Evolutionary conservation across 2,797 vertebrate genomes (phyloP).

Genomic region (Thaleichthys pacificus): DNA sequence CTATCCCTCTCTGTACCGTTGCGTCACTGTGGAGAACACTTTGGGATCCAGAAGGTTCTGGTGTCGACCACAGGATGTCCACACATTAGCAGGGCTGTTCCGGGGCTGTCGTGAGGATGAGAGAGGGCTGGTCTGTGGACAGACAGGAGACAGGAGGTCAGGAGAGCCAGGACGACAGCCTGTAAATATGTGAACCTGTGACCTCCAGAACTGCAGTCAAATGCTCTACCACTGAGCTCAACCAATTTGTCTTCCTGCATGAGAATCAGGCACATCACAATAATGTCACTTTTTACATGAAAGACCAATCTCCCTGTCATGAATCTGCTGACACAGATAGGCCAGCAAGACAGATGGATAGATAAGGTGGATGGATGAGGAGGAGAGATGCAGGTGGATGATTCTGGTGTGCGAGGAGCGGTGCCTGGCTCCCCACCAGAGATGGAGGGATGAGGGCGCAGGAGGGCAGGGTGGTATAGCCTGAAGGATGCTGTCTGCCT

Average conservation of each 20-base stretch:
- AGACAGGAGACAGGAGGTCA: too few species aligned
- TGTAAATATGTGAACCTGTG: too few species aligned
- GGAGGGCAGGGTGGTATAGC: constrained; percentile 41
- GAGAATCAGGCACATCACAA: constrained; percentile 33
- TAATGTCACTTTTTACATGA: constrained; percentile 14
- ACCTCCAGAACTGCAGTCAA: too few species aligned
- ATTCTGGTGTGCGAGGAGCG: constrained; percentile 21
- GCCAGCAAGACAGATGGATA: constrained; percentile 31
- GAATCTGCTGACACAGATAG: constrained; percentile 14
- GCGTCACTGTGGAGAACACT: constrained; percentile 5
- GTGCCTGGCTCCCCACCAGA: constrained; percentile 44
- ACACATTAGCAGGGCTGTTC: constrained; percentile 58
- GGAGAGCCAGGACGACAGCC: too few species aligned
- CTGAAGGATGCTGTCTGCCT: constrained; percentile 46
- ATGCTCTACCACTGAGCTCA: too few species aligned
- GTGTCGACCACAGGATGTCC: constrained; percentile 47
- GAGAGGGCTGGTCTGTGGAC: background rate
- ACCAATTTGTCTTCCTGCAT: background rate
- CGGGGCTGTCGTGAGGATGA: constrained; percentile 43
- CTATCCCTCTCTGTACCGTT: background rate
- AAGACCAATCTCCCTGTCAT: background rate
- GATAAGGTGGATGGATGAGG: constrained; percentile 24
- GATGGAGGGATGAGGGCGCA: constrained; percentile 27
- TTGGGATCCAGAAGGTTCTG: constrained; percentile 42
- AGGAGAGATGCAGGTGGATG: constrained; percentile 10